Evolutionary conservation across 1,140 invertebrate genomes (phyloP).

Genomic region (Cydia pomonella): DNA sequence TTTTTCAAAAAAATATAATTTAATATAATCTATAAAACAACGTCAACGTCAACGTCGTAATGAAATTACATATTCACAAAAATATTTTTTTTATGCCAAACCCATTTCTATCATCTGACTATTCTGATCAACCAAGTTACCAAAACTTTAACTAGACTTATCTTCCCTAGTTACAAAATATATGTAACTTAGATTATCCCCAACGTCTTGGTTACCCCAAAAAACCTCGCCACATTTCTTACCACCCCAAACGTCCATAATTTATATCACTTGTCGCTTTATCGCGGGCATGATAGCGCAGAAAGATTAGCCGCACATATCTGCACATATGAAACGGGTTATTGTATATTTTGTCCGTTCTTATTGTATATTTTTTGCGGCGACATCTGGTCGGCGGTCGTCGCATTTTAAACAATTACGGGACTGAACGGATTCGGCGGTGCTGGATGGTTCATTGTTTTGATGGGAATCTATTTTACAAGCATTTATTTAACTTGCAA

Average conservation of each 20-base stretch:
- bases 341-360: conserved; percentile 35
- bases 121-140: too few species aligned
- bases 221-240: conserved; percentile 15
- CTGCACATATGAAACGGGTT: conserved; percentile 34
- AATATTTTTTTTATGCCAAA: too few species aligned
- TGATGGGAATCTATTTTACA: neutral
- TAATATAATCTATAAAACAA: too few species aligned
- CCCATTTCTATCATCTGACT: too few species aligned
- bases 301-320: conserved; percentile 21
- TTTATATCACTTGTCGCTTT: conserved; percentile 20
- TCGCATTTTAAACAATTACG: conserved; percentile 46
- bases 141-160: too few species aligned
- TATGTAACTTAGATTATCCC: too few species aligned
- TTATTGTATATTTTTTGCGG: conserved; percentile 47
- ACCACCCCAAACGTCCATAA: conserved; percentile 5
- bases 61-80: neutral
- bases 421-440: neutral
- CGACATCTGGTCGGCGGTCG: conserved; percentile 42
- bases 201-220: conserved; percentile 19
- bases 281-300: neutral
- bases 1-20: too few species aligned
- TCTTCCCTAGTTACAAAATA: too few species aligned
- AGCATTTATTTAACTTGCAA: neutral
- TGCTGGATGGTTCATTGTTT: neutral
- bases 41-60: too few species aligned